These are phyloP conservation scores for Pristiophorus japonicus DNA, from an alignment of 2,113 vertebrate species.

Conservation along the genomic window DNA sequence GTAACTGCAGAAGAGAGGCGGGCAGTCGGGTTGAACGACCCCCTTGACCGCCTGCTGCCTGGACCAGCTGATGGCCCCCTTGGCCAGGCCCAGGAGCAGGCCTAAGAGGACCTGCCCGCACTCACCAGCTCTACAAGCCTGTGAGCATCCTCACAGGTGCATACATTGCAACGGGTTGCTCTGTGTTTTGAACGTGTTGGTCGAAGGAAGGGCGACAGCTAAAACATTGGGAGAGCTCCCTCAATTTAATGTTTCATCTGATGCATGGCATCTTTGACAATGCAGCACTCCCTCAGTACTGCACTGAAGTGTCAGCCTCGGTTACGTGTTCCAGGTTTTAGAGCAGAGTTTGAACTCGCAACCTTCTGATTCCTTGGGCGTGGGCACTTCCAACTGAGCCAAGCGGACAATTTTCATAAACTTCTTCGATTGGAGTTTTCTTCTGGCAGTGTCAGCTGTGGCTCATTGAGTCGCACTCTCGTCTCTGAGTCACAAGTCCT, in stretches of 20 bases:
- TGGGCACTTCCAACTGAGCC: not conserved
- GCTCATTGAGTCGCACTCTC: no score
- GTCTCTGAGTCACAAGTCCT: no score
- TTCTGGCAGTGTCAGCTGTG: no score
- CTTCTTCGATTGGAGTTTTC: not conserved
- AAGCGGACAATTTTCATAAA: not conserved
- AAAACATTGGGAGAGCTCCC: not conserved
- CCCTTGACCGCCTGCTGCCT: no score
- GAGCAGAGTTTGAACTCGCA: not conserved
- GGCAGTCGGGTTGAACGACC: no score
- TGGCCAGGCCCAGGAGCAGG: no score
- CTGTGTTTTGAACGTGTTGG: not conserved
- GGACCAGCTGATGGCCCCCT: no score
- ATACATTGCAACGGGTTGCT: no score
- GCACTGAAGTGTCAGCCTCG: not conserved
- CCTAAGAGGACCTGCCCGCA: no score
- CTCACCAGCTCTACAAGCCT: no score
- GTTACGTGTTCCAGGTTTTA: not conserved
- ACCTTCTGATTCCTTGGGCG: not conserved
- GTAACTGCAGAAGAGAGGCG: no score
- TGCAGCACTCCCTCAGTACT: not conserved
- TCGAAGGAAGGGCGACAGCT: not conserved
- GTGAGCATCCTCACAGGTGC: no score
- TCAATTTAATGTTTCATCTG: not conserved
- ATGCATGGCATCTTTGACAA: not conserved